Conservation (phyloP, 1,140 invertebrate genomes). For the Harlomillsia oculata region DNA sequence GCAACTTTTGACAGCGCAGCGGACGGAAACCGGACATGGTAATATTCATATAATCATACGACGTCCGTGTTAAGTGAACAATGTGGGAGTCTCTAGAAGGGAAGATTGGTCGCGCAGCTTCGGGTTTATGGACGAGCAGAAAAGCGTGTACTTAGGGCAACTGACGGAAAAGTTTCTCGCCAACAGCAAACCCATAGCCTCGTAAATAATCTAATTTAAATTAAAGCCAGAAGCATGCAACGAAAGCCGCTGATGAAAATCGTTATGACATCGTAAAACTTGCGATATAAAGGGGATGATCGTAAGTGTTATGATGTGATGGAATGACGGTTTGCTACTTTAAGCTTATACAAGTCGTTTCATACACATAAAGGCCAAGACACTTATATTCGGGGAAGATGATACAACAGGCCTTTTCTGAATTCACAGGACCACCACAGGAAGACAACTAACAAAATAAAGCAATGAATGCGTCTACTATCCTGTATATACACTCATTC, state of each 20-base stretch:
- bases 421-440: too few relatives aligned
- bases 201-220: constrained; percentile 27
- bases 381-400: too few relatives aligned
- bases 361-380: too few relatives aligned
- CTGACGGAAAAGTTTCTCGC: constrained; percentile 5
- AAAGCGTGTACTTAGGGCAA: not conserved
- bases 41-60: constrained; percentile 9
- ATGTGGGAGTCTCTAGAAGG: not conserved
- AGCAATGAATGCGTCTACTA: too few relatives aligned
- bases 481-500: too few relatives aligned
- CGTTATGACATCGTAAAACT: constrained; percentile 27
- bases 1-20: too few relatives aligned
- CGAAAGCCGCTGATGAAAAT: constrained; percentile 11
- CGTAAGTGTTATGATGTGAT: constrained; percentile 13
- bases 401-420: too few relatives aligned
- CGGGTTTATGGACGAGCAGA: not conserved
- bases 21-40: constrained; percentile 12
- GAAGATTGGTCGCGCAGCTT: not conserved
- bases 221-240: constrained; percentile 18
- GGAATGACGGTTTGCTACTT: too few relatives aligned
- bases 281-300: constrained; percentile 15
- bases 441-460: too few relatives aligned
- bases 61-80: not conserved
- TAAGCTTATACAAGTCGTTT: too few relatives aligned
- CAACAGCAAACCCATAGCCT: too few relatives aligned